Percentiles rank a stretch among this genome's conserved stretches.
Evolutionary conservation across 2,113 vertebrate genomes (phyloP).

Genomic region (Theropithecus gelada): DNA sequence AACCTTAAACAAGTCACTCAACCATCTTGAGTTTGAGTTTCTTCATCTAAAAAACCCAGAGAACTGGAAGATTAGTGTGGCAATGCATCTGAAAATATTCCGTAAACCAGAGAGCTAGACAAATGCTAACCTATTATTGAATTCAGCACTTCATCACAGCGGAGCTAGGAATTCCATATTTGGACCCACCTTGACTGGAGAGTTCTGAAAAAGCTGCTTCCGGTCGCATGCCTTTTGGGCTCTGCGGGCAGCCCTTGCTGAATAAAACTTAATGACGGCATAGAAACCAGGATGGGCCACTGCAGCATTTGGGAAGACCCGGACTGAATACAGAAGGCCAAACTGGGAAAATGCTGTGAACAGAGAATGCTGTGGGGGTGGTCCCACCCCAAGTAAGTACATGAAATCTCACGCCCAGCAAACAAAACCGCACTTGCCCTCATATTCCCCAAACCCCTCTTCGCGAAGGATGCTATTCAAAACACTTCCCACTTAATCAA

Average conservation of each 20-base stretch:
- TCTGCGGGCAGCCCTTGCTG: constrained; percentile 81
- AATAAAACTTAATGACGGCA: constrained; percentile 88
- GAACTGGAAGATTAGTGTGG: background rate
- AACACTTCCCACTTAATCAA: background rate
- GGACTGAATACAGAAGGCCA: constrained; percentile 87
- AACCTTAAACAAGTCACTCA: background rate
- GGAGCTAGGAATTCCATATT: background rate
- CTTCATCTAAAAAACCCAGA: background rate
- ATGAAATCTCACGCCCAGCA: background rate
- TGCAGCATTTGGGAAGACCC: constrained; percentile 80
- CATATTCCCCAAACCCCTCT: background rate
- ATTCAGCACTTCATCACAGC: background rate
- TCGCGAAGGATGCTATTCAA: background rate
- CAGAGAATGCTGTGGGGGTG: constrained; percentile 76
- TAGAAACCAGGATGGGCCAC: constrained; percentile 84
- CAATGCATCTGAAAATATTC: background rate
- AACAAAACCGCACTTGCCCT: background rate
- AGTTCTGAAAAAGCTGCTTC: constrained; percentile 83
- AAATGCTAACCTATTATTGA: background rate
- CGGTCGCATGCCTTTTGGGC: constrained; percentile 83
- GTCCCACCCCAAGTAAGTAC: background rate
- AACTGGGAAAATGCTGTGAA: constrained; percentile 84
- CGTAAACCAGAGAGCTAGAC: background rate
- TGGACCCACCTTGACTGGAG: constrained; percentile 85
- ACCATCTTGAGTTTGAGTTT: background rate